These are phyloP conservation scores for Hesperophylax magnus DNA, from an alignment of 1,140 invertebrate species.

Conservation along the genomic window DNA sequence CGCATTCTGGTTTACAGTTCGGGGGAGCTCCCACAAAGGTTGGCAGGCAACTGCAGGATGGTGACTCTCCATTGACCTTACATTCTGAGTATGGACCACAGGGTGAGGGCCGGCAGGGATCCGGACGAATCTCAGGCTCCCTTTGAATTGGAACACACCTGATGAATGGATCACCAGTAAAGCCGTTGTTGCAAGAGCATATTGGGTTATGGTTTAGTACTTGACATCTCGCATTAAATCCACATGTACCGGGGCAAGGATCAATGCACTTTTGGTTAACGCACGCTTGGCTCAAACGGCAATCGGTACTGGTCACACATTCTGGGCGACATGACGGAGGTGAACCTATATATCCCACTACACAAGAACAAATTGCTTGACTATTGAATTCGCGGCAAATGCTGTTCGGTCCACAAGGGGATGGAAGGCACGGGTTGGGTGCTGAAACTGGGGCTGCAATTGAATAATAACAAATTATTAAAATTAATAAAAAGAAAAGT, in stretches of 20 bases:
- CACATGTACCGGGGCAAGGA: constrained; percentile 78
- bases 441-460: constrained; percentile 68
- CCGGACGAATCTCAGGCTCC: constrained; percentile 62
- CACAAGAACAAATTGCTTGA: constrained; percentile 74
- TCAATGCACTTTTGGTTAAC: constrained; percentile 78
- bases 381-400: constrained; percentile 73
- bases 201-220: constrained; percentile 77
- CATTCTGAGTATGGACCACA: constrained; percentile 85
- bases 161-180: constrained; percentile 72
- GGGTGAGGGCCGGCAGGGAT: constrained; percentile 82
- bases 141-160: constrained; percentile 62
- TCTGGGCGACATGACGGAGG: constrained; percentile 77
- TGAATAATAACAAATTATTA: not conserved
- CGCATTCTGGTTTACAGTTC: constrained; percentile 78
- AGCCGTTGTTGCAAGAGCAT: constrained; percentile 70
- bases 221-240: constrained; percentile 75
- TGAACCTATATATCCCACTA: constrained; percentile 73
- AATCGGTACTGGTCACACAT: constrained; percentile 76
- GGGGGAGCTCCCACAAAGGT: constrained; percentile 78
- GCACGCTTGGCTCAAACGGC: constrained; percentile 73
- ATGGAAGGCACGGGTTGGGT: constrained; percentile 75
- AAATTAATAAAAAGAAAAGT: too few relatives aligned
- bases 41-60: constrained; percentile 74
- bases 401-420: constrained; percentile 77
- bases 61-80: constrained; percentile 71